Evolutionary conservation across 2,797 vertebrate species (phyloP).

Genomic region (Chiloscyllium punctatum): DNA sequence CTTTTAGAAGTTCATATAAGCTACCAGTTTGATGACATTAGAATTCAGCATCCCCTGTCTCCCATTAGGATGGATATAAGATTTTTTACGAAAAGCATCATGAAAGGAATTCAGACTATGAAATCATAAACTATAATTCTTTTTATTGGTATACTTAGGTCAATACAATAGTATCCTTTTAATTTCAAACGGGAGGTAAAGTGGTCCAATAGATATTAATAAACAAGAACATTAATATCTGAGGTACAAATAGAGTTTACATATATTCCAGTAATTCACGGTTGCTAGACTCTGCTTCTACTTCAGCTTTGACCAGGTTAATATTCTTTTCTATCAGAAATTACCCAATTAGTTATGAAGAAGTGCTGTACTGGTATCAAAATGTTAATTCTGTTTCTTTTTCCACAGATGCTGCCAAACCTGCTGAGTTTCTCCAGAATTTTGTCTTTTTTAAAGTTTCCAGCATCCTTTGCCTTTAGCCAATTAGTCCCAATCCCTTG

Average conservation of each 20-base stretch:
- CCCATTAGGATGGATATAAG: neutral
- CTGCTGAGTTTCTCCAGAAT: too few species aligned
- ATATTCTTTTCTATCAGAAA: neutral
- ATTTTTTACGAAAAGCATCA: neutral
- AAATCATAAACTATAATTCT: neutral
- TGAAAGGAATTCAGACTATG: neutral
- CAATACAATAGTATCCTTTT: neutral
- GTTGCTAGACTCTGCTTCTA: neutral
- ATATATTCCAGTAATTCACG: neutral
- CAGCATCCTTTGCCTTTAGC: too few species aligned
- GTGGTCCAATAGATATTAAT: neutral
- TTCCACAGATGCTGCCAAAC: too few species aligned
- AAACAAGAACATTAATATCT: neutral
- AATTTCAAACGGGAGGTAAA: neutral
- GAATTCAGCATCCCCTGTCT: neutral
- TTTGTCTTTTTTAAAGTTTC: too few species aligned
- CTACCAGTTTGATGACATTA: neutral
- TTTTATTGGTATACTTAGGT: neutral
- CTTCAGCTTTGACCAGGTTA: neutral
- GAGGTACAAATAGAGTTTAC: neutral
- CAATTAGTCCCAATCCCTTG: neutral
- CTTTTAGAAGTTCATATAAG: neutral
- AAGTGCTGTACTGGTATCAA: too few species aligned
- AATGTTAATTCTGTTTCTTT: too few species aligned
- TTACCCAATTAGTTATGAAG: neutral